Conservation (phyloP, 2,113 vertebrate genomes). For the Stercorarius parasiticus region DNA sequence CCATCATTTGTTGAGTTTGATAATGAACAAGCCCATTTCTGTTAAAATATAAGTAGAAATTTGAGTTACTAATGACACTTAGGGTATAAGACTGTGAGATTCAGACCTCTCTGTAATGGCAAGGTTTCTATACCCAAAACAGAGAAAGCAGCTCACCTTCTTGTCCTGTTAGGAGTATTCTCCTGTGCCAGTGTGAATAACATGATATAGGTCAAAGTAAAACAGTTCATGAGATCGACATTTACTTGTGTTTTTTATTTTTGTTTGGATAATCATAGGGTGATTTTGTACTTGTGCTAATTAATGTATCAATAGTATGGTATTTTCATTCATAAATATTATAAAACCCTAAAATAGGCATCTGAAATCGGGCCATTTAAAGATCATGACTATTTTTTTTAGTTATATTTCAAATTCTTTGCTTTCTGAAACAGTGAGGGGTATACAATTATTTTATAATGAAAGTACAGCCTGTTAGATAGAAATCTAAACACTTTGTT, state of each 20-base stretch:
- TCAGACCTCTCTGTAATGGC: neutral
- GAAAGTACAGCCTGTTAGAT: neutral
- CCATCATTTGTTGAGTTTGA: neutral
- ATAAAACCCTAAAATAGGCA: neutral
- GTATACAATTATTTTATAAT: neutral
- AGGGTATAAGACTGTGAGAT: neutral
- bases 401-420: neutral
- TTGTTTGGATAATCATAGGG: fast-evolving
- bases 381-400: neutral
- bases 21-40: neutral
- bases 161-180: neutral
- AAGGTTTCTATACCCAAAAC: neutral
- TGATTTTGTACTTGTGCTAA: neutral
- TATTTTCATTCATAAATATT: neutral
- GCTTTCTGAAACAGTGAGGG: neutral
- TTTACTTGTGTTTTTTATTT: neutral
- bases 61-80: neutral
- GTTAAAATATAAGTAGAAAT: neutral
- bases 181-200: neutral
- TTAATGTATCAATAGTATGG: neutral
- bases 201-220: neutral
- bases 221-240: neutral
- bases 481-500: neutral
- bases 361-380: neutral
- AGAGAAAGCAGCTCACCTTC: neutral